A percentile compares a stretch with the other conserved stretches of the same genome.
phyloP scores from a whole-genome alignment of 1,140 invertebrate species.

The Drosophila ficusphila region DNA sequence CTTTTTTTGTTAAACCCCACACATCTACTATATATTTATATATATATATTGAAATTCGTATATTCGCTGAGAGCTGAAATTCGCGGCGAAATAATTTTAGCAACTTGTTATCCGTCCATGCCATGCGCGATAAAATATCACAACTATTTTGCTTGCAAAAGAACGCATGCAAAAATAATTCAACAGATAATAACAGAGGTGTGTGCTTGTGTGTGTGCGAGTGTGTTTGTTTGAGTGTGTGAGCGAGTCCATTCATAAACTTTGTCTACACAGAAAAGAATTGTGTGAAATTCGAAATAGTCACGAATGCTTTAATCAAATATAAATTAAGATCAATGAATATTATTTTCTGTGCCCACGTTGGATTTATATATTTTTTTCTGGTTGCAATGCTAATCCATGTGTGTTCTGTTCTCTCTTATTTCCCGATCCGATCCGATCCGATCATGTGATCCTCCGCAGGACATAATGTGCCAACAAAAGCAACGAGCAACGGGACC shows the following conservation, averaged over 20 bases:
- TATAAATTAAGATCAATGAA: too few species aligned
- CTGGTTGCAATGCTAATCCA: slow-evolving; percentile 19
- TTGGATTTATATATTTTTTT: slow-evolving; percentile 33
- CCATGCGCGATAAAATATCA: slow-evolving; percentile 84
- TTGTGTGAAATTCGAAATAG: too few species aligned
- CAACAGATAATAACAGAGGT: slow-evolving; percentile 81
- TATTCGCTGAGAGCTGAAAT: slow-evolving; percentile 72
- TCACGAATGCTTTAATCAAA: too few species aligned
- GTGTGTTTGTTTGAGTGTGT: slow-evolving; percentile 9
- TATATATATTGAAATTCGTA: slow-evolving; percentile 21
- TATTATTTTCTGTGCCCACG: slow-evolving; percentile 1
- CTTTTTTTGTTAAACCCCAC: not conserved
- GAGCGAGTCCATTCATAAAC: slow-evolving; percentile 10
- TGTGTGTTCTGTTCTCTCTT: slow-evolving; percentile 23
- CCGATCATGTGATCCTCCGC: slow-evolving; percentile 16
- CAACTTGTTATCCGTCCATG: slow-evolving; percentile 84
- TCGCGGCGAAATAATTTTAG: slow-evolving; percentile 82
- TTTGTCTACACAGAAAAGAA: not conserved
- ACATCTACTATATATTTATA: not conserved
- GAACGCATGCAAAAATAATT: slow-evolving; percentile 83
- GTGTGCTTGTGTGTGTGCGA: slow-evolving; percentile 2
- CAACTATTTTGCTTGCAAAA: slow-evolving; percentile 84
- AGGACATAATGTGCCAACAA: slow-evolving; percentile 85
- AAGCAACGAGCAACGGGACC: slow-evolving; percentile 84
- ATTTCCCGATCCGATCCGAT: slow-evolving; percentile 9